Conservation (phyloP, 2,888 invertebrate species). For the Trachelus iudaicus region DNA sequence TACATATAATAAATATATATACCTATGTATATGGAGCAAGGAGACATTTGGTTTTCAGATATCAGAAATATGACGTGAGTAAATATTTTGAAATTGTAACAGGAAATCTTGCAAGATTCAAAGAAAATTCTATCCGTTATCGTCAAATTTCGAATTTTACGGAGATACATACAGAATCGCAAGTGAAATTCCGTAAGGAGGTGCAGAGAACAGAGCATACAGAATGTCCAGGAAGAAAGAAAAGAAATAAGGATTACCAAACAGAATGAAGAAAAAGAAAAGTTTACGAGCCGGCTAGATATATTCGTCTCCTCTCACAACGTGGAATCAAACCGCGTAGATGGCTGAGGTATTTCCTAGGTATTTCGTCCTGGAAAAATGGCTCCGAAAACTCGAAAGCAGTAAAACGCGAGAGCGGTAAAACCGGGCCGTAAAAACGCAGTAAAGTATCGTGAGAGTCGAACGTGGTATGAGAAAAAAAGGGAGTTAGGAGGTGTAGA, state of each 20-base stretch:
- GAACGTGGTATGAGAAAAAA: neutral
- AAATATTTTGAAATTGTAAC: neutral
- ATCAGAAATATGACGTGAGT: neutral
- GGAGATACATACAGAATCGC: no score
- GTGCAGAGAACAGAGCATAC: neutral
- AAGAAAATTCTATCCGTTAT: neutral
- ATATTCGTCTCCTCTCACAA: neutral
- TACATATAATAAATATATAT: no score
- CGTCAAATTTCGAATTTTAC: no score
- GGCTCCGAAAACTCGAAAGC: conserved; percentile 17
- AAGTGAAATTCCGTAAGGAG: neutral
- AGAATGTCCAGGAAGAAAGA: neutral
- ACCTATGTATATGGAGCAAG: neutral
- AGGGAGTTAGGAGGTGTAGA: conserved; percentile 4
- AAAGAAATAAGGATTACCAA: conserved; percentile 3
- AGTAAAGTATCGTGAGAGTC: conserved; percentile 16
- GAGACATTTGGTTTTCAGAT: neutral
- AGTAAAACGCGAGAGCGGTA: conserved; percentile 18
- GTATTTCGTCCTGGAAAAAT: neutral
- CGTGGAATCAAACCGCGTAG: neutral
- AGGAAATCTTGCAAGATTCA: neutral
- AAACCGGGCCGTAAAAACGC: conserved; percentile 23
- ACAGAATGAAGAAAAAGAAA: neutral
- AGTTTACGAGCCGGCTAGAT: conserved; percentile 15
- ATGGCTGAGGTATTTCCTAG: neutral